Evolutionary conservation across 2,113 vertebrate species (phyloP), one percentile per base, ranked within the genome.

Genomic region (Connochaetes taurinus): DNA sequence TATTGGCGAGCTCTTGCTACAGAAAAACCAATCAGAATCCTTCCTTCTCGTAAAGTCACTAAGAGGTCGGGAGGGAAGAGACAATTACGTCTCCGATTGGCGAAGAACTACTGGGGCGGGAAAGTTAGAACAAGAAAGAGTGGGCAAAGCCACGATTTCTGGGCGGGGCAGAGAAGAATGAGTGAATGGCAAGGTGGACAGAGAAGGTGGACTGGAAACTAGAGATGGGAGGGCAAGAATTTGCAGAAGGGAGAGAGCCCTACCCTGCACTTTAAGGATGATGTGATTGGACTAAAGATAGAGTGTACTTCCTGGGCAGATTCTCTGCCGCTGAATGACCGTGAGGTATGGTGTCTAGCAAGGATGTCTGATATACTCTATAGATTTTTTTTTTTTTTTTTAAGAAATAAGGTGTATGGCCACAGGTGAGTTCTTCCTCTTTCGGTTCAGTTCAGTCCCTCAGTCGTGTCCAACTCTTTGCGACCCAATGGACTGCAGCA

Each of bases 101-200:
- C 45, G 85, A 36, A 81, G 40, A 55, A 45, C 29, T 62, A 3
- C 33, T 8, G 33, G 93, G 36, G 95, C 94, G 95, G 96, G 93
- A 97, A 97, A 97, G 95, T 90, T 91, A 82, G 97, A 97, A 94
- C 8, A 3, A 14, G 58, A 89, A 90, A 71, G 17, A 5, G 2
- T 2, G 3, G 2, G 0, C 6, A 33, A 87, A 64, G 16, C 16
- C 23, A 1, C 0, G 3, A 6, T 43, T 25, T 71, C 36, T 23
- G 45, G 47, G 29, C 7, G 31, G 36, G 47, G 23, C 13, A 3
- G 21, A 85, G 15, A n/a, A 36, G 21, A n/a, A 55, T 43, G 12
- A 53, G n/a, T 8, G 16, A 76, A 4, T 33, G 29, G 58, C 53
- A 87, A 83, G 7, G 36, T 31, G 21, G 14, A 2, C 16, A 9